Evolutionary conservation across 2,113 vertebrate genomes (phyloP).

Genomic region (Vireo altiloquus): DNA sequence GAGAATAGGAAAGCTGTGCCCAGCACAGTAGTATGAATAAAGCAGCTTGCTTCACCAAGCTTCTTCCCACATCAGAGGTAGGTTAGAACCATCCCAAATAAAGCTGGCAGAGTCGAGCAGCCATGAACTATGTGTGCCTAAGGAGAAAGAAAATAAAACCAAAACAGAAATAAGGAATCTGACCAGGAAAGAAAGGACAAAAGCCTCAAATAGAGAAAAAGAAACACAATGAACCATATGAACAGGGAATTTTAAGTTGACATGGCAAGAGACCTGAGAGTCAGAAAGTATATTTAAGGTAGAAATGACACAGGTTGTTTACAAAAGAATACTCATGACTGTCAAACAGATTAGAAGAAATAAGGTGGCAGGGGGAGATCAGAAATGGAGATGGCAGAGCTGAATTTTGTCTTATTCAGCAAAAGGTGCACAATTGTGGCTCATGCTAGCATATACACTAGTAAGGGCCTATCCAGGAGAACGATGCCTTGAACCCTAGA

Average conservation of each 20-base stretch:
- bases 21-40: neutral
- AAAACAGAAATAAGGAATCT: neutral
- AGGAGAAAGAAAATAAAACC: neutral
- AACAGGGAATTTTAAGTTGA: neutral
- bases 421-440: neutral
- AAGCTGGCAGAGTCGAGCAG: neutral
- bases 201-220: neutral
- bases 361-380: neutral
- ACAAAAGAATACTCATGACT: neutral
- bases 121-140: neutral
- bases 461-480: neutral
- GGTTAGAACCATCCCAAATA: neutral
- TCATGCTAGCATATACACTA: neutral
- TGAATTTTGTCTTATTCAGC: neutral
- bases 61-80: neutral
- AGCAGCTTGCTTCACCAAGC: neutral
- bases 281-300: neutral
- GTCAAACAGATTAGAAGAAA: neutral
- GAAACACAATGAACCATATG: neutral
- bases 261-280: neutral
- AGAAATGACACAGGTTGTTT: neutral
- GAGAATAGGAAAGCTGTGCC: neutral
- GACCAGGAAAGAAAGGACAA: neutral
- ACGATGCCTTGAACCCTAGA: neutral
- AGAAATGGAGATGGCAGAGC: neutral